Base-by-base conservation (phyloP, 2,888 invertebrate species). In the Hyposoter dolosus region DNA sequence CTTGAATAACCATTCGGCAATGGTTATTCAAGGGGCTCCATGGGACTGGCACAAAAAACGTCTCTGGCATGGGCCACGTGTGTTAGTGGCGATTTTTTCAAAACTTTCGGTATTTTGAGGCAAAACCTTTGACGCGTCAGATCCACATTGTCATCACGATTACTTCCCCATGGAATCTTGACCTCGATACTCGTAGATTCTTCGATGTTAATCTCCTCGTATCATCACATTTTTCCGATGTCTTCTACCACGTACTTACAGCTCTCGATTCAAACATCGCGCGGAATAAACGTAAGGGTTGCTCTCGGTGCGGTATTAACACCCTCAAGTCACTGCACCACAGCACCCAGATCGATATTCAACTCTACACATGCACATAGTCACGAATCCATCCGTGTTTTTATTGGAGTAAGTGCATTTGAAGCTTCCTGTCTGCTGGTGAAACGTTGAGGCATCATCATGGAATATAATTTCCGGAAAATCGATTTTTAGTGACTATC, bases 261-360 rank as follows among this genome's bases (percentile, higher is more conserved):
- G 32, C 77, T 45, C 53, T 66, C 23, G n/a, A 32, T 69, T 56
- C 66, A 56, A 78, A 78, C 72, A 56, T 56, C 66, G 19, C 40
- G 23, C 0, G n/a, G 63, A 80, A 40, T 56, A 35, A 56, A 19
- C 56, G 35, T 15, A 40, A 71, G 19, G 23, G 19, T 45, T 50
- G 65, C 74, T 28, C 56, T 66, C 43, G 32, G 32, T 50, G 81
- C 32, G 53, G 47, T 32, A 45, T 23, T 60, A 43, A 19, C 72
- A 74, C 66, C 66, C 78, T 83, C 32, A 35, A 74, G 83, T 78
- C 66, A 56, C 78, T 78, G 56, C 78, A 66, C 56, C 45, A 78
- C 78, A 65, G 35, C 65, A 72, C 65, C 56, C 66, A 82, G 75
- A 78, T 78, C 78, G 83, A 83, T 78, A 82, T 60, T 23, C 56